These are phyloP conservation scores for Raphicerus campestris DNA, from an alignment of 2,113 vertebrate genomes.

Conservation along the genomic window DNA sequence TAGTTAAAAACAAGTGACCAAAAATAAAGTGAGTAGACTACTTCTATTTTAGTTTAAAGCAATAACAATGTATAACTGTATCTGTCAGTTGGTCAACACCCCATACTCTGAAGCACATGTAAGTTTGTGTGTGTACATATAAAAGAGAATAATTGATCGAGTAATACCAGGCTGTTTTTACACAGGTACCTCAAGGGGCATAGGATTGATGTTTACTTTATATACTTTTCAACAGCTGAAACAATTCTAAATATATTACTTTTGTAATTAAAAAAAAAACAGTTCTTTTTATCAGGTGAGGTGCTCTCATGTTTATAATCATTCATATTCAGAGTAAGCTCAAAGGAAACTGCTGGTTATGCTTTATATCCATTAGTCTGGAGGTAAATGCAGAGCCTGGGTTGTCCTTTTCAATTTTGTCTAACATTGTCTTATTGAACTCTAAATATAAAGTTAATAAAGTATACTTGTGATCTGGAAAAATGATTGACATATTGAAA, in stretches of 20 bases:
- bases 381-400: neutral
- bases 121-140: neutral
- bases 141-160: neutral
- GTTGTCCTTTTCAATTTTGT: neutral
- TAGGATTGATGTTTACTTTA: neutral
- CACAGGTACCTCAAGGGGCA: neutral
- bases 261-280: neutral
- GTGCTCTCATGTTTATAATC: neutral
- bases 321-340: neutral
- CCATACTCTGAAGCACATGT: neutral
- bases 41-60: neutral
- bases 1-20: slow-evolving; percentile 2
- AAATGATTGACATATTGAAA: neutral
- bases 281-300: neutral
- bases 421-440: neutral
- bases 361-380: neutral
- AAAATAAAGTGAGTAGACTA: neutral
- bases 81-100: neutral
- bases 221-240: neutral
- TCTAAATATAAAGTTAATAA: neutral
- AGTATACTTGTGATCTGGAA: neutral
- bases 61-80: neutral
- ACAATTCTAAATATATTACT: neutral
- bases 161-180: neutral
- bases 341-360: neutral